Conservation (phyloP, 37 sponge, comb jelly and placozoan genomes). For the Halisarca cf. caerulea region DNA sequence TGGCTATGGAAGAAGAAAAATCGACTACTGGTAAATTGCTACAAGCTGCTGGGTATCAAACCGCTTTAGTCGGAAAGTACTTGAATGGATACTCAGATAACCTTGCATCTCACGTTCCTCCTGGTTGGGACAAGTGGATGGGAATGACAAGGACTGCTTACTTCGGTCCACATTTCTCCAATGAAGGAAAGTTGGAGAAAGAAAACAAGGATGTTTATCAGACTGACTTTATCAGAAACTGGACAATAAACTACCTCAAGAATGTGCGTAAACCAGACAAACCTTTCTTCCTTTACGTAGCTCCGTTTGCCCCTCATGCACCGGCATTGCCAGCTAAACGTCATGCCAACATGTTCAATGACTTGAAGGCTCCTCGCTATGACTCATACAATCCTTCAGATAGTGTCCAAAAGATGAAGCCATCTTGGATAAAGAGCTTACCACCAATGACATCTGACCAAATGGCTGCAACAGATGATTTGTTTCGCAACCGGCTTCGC, state of each 20-base stretch:
- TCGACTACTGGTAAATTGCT: conserved; percentile 51
- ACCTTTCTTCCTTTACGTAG: conserved; percentile 72
- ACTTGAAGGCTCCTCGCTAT: conserved; percentile 60
- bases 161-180: conserved; percentile 69
- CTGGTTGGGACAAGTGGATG: conserved; percentile 72
- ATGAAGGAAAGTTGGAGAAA: conserved; percentile 51
- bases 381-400: conserved; percentile 65
- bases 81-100: conserved; percentile 63
- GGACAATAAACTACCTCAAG: neutral
- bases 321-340: conserved; percentile 64
- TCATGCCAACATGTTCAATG: conserved; percentile 55
- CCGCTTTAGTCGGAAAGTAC: conserved; percentile 65
- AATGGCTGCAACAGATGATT: conserved; percentile 36
- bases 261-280: conserved; percentile 33
- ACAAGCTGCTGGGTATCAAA: conserved; percentile 67
- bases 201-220: conserved; percentile 44
- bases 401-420: conserved; percentile 55
- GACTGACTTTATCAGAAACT: conserved; percentile 65
- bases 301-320: conserved; percentile 80
- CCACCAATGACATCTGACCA: conserved; percentile 42
- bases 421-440: conserved; percentile 65
- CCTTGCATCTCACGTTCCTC: conserved; percentile 51
- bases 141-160: conserved; percentile 72
- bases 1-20: conserved; percentile 34
- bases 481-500: conserved; percentile 54